Base-by-base conservation (phyloP, 2,113 vertebrate species). In the Tachuris rubrigastra region DNA sequence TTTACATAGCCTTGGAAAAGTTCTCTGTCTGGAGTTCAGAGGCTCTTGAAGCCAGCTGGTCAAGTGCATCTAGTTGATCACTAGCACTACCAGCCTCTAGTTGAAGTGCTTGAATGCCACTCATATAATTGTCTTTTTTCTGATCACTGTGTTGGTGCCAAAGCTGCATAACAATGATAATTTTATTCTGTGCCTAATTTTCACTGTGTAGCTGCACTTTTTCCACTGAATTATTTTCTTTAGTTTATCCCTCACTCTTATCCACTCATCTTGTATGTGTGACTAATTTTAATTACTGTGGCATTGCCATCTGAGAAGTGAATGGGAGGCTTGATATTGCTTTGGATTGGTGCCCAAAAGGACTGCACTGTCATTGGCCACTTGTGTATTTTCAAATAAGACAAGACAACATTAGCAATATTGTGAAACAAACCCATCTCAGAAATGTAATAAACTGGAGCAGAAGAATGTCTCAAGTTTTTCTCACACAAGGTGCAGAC, bases 201-300 rank as follows among this genome's bases (percentile, higher is more conserved):
- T 87, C 53, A 28, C 49, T 78, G 15, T 80, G 37, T 76, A 85
- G 28, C 33, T 85, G n/a, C 37, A 66, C 67, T 90, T 94, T 77
- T 96, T 52, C 68, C 39, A 85, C 79, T 85, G 88, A 74, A 90
- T 90, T 6, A 74, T 77, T 95, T 92, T 86, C 66, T 91, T 89
- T 52, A 85, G 60, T 49, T 84, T 86, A 91, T 76, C 53, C 55
- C 59, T 93, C 67, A 65, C 62, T 90, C 50, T 77, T 74, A 93
- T 67, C 78, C 50, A 80, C 39, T 93, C 39, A 74, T 85, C 67
- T 90, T 86, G 12, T 73, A 83, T 88, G 82, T 90, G 85, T 92
- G 87, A 94, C 92, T 95, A 79, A 88, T 91, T 95, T 96, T 97
- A 97, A 96, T 91, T 87, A 93, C 58, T 59, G 67, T 77, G 46